Conservation (phyloP, 2,797 vertebrate species). For the Linurgus olivaceus region DNA sequence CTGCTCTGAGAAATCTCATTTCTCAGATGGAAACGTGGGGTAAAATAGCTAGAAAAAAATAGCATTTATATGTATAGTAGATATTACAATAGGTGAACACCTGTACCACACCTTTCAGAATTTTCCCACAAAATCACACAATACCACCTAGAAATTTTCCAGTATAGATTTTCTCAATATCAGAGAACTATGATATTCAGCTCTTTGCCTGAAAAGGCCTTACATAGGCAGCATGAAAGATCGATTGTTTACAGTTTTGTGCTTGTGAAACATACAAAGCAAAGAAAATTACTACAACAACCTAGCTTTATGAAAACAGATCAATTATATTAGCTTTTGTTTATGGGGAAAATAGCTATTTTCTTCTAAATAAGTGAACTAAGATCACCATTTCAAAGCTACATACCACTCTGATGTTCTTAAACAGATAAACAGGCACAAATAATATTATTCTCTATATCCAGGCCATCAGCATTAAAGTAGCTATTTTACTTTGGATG, state of each 20-base stretch:
- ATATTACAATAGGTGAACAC: background rate
- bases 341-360: constrained; percentile 50
- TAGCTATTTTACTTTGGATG: constrained; percentile 17
- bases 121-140: background rate
- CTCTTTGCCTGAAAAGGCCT: background rate
- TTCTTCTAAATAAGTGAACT: constrained; percentile 62
- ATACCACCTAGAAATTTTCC: background rate
- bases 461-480: constrained; percentile 3
- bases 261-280: constrained; percentile 40
- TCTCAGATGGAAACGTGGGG: background rate
- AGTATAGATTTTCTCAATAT: background rate
- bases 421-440: constrained; percentile 30
- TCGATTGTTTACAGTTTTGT: constrained; percentile 44
- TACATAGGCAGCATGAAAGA: background rate
- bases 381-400: constrained; percentile 38
- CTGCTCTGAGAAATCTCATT: background rate
- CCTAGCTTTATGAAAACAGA: constrained; percentile 58
- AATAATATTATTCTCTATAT: constrained; percentile 36
- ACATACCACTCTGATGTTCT: background rate
- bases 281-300: constrained; percentile 50
- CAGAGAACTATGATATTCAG: background rate
- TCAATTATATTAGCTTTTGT: constrained; percentile 54
- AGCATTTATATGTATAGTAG: background rate
- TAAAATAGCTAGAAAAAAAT: background rate
- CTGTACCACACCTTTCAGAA: background rate